A percentile compares a stretch with the other conserved stretches of the same genome.
These are phyloP conservation scores for Pandemis cinnamomeana DNA, from an alignment of 2,888 invertebrate species.

Conservation along the genomic window DNA sequence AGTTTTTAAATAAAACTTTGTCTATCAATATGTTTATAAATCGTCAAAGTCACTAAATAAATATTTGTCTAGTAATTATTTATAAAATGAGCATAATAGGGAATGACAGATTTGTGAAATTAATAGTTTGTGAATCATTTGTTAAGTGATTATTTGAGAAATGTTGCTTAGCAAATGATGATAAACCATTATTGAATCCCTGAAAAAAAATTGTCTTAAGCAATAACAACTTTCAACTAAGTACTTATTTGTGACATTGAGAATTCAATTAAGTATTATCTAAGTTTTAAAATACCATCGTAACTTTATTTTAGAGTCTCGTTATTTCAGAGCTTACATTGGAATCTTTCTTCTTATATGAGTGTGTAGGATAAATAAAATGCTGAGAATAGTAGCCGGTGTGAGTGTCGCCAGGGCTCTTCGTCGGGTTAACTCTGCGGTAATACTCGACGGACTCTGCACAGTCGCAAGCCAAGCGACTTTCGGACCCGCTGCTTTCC, in stretches of 20 bases:
- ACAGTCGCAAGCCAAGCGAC: slow-evolving; percentile 89
- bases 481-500: slow-evolving; percentile 86
- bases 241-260: background rate
- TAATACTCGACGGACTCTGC: slow-evolving; percentile 80
- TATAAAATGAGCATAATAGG: too few species aligned
- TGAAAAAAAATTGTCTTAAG: background rate
- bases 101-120: too few species aligned
- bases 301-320: slow-evolving; percentile 79
- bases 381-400: slow-evolving; percentile 76
- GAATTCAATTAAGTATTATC: background rate
- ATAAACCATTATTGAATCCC: too few species aligned
- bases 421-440: slow-evolving; percentile 63
- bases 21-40: too few species aligned
- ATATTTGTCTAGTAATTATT: too few species aligned
- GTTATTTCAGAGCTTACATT: slow-evolving; percentile 89
- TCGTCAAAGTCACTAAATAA: too few species aligned
- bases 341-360: slow-evolving; percentile 81
- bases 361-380: slow-evolving; percentile 78
- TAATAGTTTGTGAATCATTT: too few species aligned
- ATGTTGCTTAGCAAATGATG: background rate
- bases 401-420: slow-evolving; percentile 69
- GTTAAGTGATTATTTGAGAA: background rate
- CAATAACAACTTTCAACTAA: background rate
- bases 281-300: background rate
- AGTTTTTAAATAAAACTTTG: too few species aligned